Base-by-base conservation (phyloP, 1,140 invertebrate genomes). In the Idris sp. region DNA sequence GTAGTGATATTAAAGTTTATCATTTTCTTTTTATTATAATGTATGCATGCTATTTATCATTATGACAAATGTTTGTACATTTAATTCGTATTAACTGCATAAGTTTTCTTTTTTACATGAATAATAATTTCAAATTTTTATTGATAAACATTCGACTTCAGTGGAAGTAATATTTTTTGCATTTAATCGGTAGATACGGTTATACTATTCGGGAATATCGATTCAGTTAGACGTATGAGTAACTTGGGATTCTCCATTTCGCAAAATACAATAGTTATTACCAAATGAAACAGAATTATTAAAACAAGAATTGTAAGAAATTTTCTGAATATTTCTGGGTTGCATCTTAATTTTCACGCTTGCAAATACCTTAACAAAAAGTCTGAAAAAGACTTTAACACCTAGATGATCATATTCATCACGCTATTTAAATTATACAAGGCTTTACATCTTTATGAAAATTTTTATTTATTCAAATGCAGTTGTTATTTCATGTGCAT, bases 311-410 rank as follows among this genome's bases (percentile, higher is more conserved):
- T 56, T 62, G 2, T 35, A 40, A 49, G 56, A 56, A 62, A 54
- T 62, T 48, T 56, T 62, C 48, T 33, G 67, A 71, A 71, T 62
- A 71, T 71, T 46, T 33, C 28, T 13, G 43, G 64, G 51, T 56
- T 72, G 67, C 67, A 71, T 64, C 56, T 72, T 72, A 56, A 72
- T 62, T 64, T n/a, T 14, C 13, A 19, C 0, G 11, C 15, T 61
- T 30, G 31, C 41, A 18, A 40, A 48, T 26, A 30, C 19, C 54
- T 26, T 4, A 7, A 1, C 9, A 9, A 41, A 38, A 68, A 16
- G 53, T 59, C 53, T 5, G 33, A 36, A 30, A 54, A 51, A 19
- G 48, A 8, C 16, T 35, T 58, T 43, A 58, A 19, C 33, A 31
- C 4, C 31, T 48, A 16, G 18, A 43, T 7, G 4, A n/a, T 16